phyloP scores from a whole-genome alignment of 2,797 vertebrate species.

The Falco columbarius region DNA sequence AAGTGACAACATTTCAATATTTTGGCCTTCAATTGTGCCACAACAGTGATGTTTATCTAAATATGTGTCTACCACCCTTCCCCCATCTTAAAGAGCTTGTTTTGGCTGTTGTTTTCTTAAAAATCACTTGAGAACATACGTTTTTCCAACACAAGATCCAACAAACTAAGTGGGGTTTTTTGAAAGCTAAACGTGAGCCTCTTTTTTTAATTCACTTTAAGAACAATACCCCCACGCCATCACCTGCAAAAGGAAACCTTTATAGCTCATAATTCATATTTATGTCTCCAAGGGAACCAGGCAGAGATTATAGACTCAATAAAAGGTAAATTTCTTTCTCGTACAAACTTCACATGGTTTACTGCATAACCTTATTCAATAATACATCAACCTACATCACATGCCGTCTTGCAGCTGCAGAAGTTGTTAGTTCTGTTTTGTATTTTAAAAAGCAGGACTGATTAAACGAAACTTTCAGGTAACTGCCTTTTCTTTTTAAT shows the following conservation, averaged over 20 bases:
- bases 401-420: background rate
- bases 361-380: background rate
- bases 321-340: background rate
- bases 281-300: background rate
- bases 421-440: background rate
- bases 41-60: slow-evolving; percentile 60
- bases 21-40: slow-evolving; percentile 48
- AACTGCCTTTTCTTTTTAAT: background rate
- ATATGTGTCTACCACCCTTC: slow-evolving; percentile 33
- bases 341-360: background rate
- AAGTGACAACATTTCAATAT: slow-evolving; percentile 46
- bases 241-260: background rate
- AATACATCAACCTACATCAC: background rate
- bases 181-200: background rate
- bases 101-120: slow-evolving; percentile 22
- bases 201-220: background rate
- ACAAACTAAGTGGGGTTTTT: background rate
- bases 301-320: background rate
- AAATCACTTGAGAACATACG: slow-evolving; percentile 10
- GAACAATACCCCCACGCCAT: background rate
- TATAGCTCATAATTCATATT: background rate
- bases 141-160: slow-evolving; percentile 27
- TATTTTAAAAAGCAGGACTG: background rate
- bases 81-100: slow-evolving; percentile 20
- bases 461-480: background rate